Conservation (phyloP, 2,113 vertebrate genomes). For the Chaetura pelagica region DNA sequence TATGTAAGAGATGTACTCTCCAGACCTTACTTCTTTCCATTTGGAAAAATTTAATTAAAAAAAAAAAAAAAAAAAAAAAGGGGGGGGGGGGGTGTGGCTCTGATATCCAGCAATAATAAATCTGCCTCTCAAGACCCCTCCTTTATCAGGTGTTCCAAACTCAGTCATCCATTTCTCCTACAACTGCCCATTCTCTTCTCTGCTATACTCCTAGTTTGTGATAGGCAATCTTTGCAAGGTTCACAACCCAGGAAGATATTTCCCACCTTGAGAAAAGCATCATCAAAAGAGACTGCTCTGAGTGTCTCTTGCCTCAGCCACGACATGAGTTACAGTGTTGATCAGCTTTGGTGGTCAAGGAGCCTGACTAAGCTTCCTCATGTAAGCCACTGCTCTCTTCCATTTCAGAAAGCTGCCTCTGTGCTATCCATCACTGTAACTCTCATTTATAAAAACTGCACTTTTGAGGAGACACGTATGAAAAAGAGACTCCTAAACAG, state of each 20-base stretch:
- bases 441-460: neutral
- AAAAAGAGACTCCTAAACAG: neutral
- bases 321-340: neutral
- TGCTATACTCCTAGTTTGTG: neutral
- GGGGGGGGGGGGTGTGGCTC: fast-evolving
- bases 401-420: neutral
- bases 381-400: neutral
- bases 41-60: no score
- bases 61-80: neutral
- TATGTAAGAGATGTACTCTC: neutral
- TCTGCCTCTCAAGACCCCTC: neutral
- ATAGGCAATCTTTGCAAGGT: neutral
- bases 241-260: neutral
- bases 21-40: neutral
- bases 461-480: neutral
- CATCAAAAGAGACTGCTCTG: neutral
- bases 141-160: neutral
- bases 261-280: neutral
- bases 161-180: neutral
- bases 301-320: neutral
- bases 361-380: neutral
- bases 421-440: neutral
- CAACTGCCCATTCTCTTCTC: neutral
- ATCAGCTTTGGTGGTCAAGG: neutral
- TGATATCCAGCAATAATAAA: neutral